Base-by-base conservation (phyloP, 2,113 vertebrate species). In the Hyperoodon ampullatus region DNA sequence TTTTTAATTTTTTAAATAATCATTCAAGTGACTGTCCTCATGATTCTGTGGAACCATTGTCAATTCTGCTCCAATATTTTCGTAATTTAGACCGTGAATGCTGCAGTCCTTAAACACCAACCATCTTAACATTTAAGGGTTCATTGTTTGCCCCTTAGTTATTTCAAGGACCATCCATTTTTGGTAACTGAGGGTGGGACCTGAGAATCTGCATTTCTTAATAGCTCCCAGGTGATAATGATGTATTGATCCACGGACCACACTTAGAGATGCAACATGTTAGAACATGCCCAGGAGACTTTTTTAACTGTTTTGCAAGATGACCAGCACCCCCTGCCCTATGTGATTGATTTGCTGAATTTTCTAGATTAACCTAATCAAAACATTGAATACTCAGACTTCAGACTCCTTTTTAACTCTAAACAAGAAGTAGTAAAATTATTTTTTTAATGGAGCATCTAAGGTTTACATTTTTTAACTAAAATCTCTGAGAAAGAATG, bases 341-440 rank as follows among this genome's bases (percentile, higher is more conserved):
- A 61, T 33, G 55, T 19, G 24, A 85, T 18, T 42, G 30, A 2
- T 80, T 75, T 71, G 10, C 3, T 95, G 19, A 83, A 53, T 93
- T 97, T 93, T 93, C 39, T 81, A 90, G 26, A 89, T 55, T 66
- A 80, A 6, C 14, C 30, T 80, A 81, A 91, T 75, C 28, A 74
- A 75, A 85, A 89, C 21, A 77, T 21, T 72, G 5, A 89, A 84
- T 4, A 74, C 2, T 91, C n/a, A 77, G 33, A 89, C 0, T 39
- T 90, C 44, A 60, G 16, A 63, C 12, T 83, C 13, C 28, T 65
- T 93, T 90, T 47, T 53, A 90, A 93, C 42, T 92, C 21, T 84
- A 86, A 84, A 66, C 5, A 80, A 92, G 35, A 74, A 81, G 60
- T 2, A 77, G 63, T 35, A 97, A 89, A 78, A 28, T 72, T 53